These are phyloP conservation scores for Saccopteryx leptura DNA, from an alignment of 2,113 vertebrate species.

Conservation along the genomic window DNA sequence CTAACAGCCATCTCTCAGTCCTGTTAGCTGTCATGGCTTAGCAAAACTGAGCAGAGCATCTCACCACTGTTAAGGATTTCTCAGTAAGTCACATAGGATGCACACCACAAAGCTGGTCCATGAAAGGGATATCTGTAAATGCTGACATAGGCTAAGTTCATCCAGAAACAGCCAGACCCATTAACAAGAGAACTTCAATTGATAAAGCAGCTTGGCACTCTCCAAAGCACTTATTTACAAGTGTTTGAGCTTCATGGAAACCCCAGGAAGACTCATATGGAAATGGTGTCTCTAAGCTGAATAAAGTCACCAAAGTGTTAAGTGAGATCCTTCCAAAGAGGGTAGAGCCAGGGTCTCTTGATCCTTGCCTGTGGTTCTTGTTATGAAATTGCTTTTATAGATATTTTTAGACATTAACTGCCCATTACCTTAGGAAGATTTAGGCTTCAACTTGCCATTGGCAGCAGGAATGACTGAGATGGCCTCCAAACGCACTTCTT, in stretches of 20 bases:
- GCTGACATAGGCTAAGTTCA: background rate
- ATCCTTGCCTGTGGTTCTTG: background rate
- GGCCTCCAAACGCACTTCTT: background rate
- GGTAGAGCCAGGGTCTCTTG: background rate
- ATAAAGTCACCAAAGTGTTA: background rate
- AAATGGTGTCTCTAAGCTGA: background rate
- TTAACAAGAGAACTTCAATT: background rate
- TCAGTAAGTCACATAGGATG: background rate
- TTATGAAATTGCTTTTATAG: constrained; percentile 5
- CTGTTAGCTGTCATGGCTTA: background rate
- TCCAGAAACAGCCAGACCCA: background rate
- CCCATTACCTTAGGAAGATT: background rate
- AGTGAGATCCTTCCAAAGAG: background rate
- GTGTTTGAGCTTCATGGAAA: background rate
- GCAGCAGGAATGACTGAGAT: background rate
- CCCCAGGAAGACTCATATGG: background rate
- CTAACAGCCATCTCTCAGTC: background rate
- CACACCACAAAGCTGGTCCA: background rate
- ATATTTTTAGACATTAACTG: background rate
- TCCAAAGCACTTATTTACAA: background rate
- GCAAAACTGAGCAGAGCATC: background rate
- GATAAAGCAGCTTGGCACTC: background rate
- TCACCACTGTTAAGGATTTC: background rate
- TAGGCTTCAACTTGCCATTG: background rate
- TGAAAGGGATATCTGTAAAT: background rate